phyloP scores from a whole-genome alignment of 2,797 vertebrate genomes.

The Semotilus atromaculatus region DNA sequence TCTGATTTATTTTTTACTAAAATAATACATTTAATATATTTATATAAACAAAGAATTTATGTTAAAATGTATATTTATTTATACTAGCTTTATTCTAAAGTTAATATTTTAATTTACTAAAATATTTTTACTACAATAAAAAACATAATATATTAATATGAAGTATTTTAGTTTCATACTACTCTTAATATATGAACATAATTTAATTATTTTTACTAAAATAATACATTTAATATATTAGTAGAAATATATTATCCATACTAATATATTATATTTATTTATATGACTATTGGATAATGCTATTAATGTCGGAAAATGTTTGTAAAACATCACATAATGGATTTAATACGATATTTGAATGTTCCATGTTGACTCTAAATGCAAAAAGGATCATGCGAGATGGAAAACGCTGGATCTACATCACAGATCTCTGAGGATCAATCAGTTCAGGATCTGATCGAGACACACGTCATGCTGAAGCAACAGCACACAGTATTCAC shows the following conservation, averaged over 20 bases:
- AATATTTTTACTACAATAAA: not conserved
- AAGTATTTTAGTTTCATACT: too few species aligned
- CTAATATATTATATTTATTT: not conserved
- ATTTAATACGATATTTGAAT: not conserved
- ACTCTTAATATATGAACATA: not conserved
- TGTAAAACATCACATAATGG: not conserved
- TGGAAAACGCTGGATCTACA: not conserved
- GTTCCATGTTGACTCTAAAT: constrained; percentile 36
- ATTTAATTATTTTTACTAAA: too few species aligned
- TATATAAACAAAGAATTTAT: not conserved
- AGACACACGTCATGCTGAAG: constrained; percentile 27
- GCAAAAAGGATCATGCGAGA: constrained; percentile 13
- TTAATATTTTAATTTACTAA: not conserved
- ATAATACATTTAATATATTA: not conserved
- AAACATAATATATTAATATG: too few species aligned
- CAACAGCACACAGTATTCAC: constrained; percentile 67
- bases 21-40: not conserved
- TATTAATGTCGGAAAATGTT: not conserved
- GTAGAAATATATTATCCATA: not conserved
- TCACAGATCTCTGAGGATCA: not conserved
- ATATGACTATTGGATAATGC: not conserved
- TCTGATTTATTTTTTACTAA: not conserved
- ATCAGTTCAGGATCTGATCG: not conserved
- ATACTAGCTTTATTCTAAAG: not conserved
- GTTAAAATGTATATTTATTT: too few species aligned